Conservation (phyloP, 2,888 invertebrate genomes). For the Bhutanitis thaidina region DNA sequence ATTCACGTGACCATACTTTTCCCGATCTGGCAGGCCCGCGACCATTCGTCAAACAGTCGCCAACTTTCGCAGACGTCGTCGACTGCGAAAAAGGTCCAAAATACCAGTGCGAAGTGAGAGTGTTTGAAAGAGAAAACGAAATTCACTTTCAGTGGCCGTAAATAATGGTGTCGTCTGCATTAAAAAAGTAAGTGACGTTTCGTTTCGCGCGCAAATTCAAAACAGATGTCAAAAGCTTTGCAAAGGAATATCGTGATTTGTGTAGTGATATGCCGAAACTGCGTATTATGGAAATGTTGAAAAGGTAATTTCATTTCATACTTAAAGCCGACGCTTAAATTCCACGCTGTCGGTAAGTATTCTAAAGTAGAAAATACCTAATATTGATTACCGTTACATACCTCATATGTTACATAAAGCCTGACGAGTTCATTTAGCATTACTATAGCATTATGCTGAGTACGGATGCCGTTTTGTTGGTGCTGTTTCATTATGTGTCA, state of each 20-base stretch:
- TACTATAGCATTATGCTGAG: too few species aligned
- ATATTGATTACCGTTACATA: too few species aligned
- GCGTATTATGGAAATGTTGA: constrained; percentile 49
- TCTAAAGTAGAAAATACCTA: too few species aligned
- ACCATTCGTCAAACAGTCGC: constrained; percentile 46
- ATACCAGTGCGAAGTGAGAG: constrained; percentile 27
- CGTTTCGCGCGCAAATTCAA: constrained; percentile 21
- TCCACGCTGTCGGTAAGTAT: too few species aligned
- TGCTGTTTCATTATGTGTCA: too few species aligned
- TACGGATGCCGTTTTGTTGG: too few species aligned
- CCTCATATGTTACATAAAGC: too few species aligned
- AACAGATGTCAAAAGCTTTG: constrained; percentile 1
- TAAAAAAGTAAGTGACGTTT: constrained; percentile 13
- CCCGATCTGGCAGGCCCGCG: constrained; percentile 36
- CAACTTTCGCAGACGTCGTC: constrained; percentile 51
- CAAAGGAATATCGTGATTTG: constrained; percentile 13
- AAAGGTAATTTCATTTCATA: too few species aligned
- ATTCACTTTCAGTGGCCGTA: constrained; percentile 17
- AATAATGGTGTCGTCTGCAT: constrained; percentile 6
- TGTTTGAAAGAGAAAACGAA: constrained; percentile 22
- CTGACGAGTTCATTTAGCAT: too few species aligned
- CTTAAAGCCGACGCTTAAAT: too few species aligned
- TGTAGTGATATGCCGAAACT: constrained; percentile 42
- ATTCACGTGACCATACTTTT: constrained; percentile 46
- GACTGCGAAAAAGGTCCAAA: constrained; percentile 19